These are phyloP conservation scores for Megamerina dolium DNA, from an alignment of 2,888 invertebrate species.

Conservation along the genomic window DNA sequence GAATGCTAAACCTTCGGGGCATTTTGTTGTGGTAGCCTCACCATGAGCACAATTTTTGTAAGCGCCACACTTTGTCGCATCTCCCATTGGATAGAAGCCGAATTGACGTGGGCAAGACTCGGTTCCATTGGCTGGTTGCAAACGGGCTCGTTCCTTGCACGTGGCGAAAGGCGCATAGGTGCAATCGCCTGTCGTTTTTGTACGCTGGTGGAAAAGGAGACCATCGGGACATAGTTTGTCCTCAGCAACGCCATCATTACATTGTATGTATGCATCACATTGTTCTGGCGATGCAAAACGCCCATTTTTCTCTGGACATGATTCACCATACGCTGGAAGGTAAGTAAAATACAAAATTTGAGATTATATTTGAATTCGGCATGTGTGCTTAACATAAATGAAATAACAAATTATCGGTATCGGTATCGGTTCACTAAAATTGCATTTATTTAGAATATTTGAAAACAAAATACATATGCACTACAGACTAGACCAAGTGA, in stretches of 20 bases:
- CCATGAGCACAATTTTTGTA: constrained; percentile 80
- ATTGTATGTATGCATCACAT: constrained; percentile 70
- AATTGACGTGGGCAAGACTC: constrained; percentile 63
- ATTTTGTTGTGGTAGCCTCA: constrained; percentile 63
- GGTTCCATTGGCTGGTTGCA: constrained; percentile 57
- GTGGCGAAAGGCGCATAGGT: constrained; percentile 76
- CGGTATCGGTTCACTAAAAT: background rate
- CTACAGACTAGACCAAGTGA: constrained; percentile 23
- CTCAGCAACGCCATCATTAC: constrained; percentile 63
- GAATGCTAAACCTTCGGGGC: constrained; percentile 80
- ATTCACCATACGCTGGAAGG: constrained; percentile 27
- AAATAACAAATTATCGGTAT: too few species aligned
- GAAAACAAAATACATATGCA: too few species aligned
- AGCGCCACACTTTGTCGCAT: constrained; percentile 62
- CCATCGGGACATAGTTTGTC: constrained; percentile 78
- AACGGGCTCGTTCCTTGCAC: constrained; percentile 64
- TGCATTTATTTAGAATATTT: constrained; percentile 1
- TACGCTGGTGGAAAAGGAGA: constrained; percentile 62
- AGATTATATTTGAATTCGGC: background rate
- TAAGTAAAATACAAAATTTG: constrained; percentile 3
- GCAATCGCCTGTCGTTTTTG: constrained; percentile 59
- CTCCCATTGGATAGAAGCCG: constrained; percentile 64
- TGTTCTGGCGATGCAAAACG: constrained; percentile 62
- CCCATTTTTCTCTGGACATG: constrained; percentile 63
- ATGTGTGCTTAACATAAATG: background rate